Conservation (phyloP, 2,888 invertebrate species). For the Cryptophagus acutangulus region DNA sequence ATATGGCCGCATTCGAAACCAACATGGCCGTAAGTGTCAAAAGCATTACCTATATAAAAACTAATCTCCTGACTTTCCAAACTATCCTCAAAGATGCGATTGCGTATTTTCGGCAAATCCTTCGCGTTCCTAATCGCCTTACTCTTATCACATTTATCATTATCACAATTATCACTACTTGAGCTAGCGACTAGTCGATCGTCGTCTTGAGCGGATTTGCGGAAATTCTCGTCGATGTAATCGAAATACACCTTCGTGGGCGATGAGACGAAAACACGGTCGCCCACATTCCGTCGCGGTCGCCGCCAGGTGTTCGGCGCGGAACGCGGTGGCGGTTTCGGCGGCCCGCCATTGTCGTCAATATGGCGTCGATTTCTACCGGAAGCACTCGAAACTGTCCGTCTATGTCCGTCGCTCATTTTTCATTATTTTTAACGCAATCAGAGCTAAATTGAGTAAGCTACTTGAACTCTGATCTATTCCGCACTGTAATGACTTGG, state of each 20-base stretch:
- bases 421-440: constrained; percentile 26
- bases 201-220: constrained; percentile 4
- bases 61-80: constrained; percentile 43
- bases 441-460: not conserved
- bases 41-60: constrained; percentile 43
- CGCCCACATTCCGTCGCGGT: constrained; percentile 56
- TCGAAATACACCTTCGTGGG: constrained; percentile 54
- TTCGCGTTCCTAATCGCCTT: constrained; percentile 29
- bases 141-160: constrained; percentile 20
- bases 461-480: too few species aligned
- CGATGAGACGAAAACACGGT: constrained; percentile 57
- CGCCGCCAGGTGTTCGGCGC: constrained; percentile 51
- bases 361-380: constrained; percentile 15
- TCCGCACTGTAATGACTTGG: too few species aligned
- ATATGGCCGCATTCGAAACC: too few species aligned
- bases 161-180: constrained; percentile 13
- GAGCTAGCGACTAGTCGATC: constrained; percentile 10
- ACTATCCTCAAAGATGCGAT: constrained; percentile 39
- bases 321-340: constrained; percentile 47
- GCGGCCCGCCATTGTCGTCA: constrained; percentile 21
- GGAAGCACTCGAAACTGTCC: constrained; percentile 24
- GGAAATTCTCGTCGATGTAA: constrained; percentile 31
- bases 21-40: constrained; percentile 8
- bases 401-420: constrained; percentile 22
- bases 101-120: constrained; percentile 38